Conservation (phyloP, 2,113 vertebrate genomes). For the Heterochromis multidens region DNA sequence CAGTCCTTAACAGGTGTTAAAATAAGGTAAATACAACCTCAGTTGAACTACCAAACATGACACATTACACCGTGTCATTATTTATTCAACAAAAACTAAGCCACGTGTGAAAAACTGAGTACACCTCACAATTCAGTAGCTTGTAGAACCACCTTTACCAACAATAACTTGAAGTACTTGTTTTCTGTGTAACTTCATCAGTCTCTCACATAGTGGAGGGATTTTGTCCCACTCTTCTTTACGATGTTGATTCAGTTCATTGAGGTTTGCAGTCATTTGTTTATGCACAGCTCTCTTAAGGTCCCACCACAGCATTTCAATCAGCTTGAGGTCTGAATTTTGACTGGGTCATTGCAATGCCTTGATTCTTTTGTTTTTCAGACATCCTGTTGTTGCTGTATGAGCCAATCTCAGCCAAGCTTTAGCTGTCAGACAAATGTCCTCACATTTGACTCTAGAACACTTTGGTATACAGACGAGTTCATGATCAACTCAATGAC, state of each 20-base stretch:
- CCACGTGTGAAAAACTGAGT: too few relatives aligned
- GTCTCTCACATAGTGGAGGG: background rate
- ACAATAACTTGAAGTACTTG: background rate
- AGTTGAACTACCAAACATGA: too few relatives aligned
- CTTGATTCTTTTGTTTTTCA: too few relatives aligned
- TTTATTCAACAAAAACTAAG: background rate
- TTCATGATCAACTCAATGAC: too few relatives aligned
- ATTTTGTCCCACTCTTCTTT: background rate
- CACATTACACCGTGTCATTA: background rate
- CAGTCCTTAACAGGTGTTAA: background rate
- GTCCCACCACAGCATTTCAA: background rate
- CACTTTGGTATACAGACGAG: too few relatives aligned
- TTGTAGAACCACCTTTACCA: background rate
- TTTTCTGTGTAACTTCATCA: background rate
- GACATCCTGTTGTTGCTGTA: too few relatives aligned
- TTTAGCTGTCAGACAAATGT: too few relatives aligned
- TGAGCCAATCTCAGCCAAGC: too few relatives aligned
- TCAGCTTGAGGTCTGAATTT: too few relatives aligned
- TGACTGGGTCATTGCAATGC: too few relatives aligned
- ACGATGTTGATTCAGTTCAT: background rate
- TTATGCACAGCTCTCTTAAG: background rate
- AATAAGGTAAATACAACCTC: background rate
- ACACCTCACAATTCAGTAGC: background rate
- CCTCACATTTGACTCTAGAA: too few relatives aligned
- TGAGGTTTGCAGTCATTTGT: background rate